Conservation (phyloP, 1,140 invertebrate species). For the Colletes latitarsis region DNA sequence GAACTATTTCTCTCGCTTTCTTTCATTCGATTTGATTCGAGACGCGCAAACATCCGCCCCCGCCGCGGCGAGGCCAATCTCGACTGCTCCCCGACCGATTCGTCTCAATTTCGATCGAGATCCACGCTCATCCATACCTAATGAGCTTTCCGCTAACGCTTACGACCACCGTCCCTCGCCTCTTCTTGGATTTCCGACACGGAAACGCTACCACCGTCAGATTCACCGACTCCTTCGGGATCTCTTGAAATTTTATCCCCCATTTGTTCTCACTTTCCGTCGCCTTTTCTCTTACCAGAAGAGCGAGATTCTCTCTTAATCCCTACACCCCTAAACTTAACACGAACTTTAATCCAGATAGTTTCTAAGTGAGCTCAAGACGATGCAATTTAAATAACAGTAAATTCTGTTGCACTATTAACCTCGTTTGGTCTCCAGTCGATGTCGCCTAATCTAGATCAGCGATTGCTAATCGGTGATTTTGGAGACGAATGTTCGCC, state of each 20-base stretch:
- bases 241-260: not conserved
- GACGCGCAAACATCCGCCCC: constrained; percentile 31
- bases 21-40: constrained; percentile 18
- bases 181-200: too few species aligned
- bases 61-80: constrained; percentile 35
- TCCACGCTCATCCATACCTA: constrained; percentile 72
- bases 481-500: not conserved
- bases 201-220: not conserved
- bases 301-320: too few species aligned
- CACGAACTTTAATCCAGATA: too few species aligned
- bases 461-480: not conserved
- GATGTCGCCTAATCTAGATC: too few species aligned
- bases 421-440: too few species aligned
- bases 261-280: too few species aligned
- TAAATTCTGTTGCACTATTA: too few species aligned
- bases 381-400: too few species aligned
- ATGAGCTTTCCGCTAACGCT: constrained; percentile 62
- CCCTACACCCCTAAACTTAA: too few species aligned
- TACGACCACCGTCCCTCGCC: not conserved
- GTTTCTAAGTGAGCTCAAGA: too few species aligned
- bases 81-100: constrained; percentile 63
- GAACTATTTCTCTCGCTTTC: constrained; percentile 32
- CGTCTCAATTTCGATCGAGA: constrained; percentile 77
- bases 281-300: too few species aligned
- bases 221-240: constrained; percentile 11